Evolutionary conservation across 2,797 vertebrate genomes (phyloP).

Genomic region (Fratercula arctica): DNA sequence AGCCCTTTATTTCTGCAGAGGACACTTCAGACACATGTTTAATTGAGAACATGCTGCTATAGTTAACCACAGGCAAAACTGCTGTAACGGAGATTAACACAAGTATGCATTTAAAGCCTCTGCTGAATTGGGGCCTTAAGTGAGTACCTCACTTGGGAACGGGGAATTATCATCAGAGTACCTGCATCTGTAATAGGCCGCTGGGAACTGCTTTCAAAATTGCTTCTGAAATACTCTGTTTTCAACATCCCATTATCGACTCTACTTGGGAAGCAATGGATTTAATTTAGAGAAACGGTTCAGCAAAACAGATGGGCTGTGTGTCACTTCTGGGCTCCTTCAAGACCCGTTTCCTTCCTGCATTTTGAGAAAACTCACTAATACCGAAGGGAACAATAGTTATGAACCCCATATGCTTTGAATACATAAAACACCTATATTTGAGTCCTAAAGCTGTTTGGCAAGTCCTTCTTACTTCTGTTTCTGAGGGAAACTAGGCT

Average conservation of each 20-base stretch:
- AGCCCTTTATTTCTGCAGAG: slow-evolving; percentile 27
- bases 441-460: neutral
- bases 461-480: neutral
- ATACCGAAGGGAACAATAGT: slow-evolving; percentile 4
- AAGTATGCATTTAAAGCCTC: neutral
- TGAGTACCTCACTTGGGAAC: neutral
- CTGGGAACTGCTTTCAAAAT: slow-evolving; percentile 5
- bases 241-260: slow-evolving; percentile 18
- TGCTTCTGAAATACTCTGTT: slow-evolving; percentile 23
- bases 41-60: slow-evolving; percentile 11
- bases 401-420: neutral
- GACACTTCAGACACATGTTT: slow-evolving; percentile 8
- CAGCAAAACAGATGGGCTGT: neutral
- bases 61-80: slow-evolving; percentile 46
- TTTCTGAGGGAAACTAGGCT: slow-evolving; percentile 3
- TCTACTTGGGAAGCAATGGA: slow-evolving; percentile 25
- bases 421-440: neutral
- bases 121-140: neutral
- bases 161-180: neutral
- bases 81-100: neutral
- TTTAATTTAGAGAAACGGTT: slow-evolving; percentile 42
- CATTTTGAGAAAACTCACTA: slow-evolving; percentile 17
- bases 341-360: neutral
- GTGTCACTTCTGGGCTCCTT: neutral
- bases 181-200: neutral